Evolutionary conservation across 2,113 vertebrate genomes (phyloP), one percentile per base, ranked within the genome.

Genomic region (Hystrix brachyura): DNA sequence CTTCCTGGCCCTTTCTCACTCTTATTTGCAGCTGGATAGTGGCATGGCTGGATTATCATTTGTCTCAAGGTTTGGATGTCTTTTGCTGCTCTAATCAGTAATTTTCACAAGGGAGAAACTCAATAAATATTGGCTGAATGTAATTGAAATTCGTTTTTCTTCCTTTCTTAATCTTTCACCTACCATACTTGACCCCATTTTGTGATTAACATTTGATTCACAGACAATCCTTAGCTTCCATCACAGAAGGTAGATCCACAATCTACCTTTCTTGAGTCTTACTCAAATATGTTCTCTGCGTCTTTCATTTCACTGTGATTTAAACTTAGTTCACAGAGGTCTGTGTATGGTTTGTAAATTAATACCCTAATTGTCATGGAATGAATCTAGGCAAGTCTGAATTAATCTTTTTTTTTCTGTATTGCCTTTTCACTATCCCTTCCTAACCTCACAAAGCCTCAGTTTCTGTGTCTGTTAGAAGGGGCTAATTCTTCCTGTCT

Each of bases 31-130:
- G 7, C 19, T 69, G 21, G 78, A 53, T 55, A 43, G 62, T 55
- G 65, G 15, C 32, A 32, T 1, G 18, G 48, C 72, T 29, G 18
- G 18, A 59, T 86, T 78, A 46, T 27, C 32, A 43, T 25, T 71
- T 64, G 48, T 38, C 81, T 65, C 1, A 8, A 91, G 82, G 69
- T 13, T 0, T 46, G 8, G 0, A 0, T 60, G 59, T 25, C 86
- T 91, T 91, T 7, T 32, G 34, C 25, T 78, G 65, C 65, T 79
- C 84, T 72, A 90, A 64, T 67, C 48, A 74, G 48, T 80, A 85
- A 85, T 5, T 43, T 78, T 88, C 60, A 93, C 83, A 38, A 29
- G 48, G 29, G 55, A 89, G 48, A 94, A 93, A 86, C 25, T 91
- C 83, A 89, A 72, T 67, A 85, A 85, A 79, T 64, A 79, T 79